These are phyloP conservation scores for Anolis sagrei DNA, from an alignment of 2,113 vertebrate species.

Conservation along the genomic window DNA sequence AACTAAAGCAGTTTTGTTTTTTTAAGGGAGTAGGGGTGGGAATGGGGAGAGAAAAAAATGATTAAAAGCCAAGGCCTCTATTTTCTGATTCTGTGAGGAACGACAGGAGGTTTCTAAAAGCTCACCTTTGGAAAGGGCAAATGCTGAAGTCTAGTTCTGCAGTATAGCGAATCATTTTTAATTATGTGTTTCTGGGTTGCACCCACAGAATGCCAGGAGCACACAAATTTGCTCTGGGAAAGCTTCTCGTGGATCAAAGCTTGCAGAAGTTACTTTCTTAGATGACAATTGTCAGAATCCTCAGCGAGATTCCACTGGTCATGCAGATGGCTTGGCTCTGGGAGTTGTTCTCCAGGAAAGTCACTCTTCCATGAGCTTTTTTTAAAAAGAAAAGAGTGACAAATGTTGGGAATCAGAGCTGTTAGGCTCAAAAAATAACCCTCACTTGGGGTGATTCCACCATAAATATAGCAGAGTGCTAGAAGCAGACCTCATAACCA, in stretches of 20 bases:
- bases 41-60: not conserved
- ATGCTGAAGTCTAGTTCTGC: not conserved
- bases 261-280: too few species aligned
- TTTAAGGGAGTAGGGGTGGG: not conserved
- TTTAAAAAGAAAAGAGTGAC: too few species aligned
- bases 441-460: too few species aligned
- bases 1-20: constrained; percentile 24
- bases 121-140: constrained; percentile 19
- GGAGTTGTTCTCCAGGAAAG: not conserved
- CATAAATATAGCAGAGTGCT: too few species aligned
- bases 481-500: too few species aligned
- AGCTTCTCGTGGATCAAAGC: too few species aligned
- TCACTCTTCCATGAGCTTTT: too few species aligned
- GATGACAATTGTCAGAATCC: too few species aligned
- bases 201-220: not conserved
- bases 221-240: not conserved
- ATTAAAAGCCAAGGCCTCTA: constrained; percentile 11
- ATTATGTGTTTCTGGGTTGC: not conserved
- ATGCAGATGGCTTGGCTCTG: too few species aligned
- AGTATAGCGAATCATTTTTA: not conserved
- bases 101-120: not conserved
- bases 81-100: constrained; percentile 11
- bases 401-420: too few species aligned
- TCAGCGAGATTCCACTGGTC: too few species aligned
- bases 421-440: too few species aligned